Conservation (phyloP, 2,113 vertebrate species). For the Genyomyrus donnyi region DNA sequence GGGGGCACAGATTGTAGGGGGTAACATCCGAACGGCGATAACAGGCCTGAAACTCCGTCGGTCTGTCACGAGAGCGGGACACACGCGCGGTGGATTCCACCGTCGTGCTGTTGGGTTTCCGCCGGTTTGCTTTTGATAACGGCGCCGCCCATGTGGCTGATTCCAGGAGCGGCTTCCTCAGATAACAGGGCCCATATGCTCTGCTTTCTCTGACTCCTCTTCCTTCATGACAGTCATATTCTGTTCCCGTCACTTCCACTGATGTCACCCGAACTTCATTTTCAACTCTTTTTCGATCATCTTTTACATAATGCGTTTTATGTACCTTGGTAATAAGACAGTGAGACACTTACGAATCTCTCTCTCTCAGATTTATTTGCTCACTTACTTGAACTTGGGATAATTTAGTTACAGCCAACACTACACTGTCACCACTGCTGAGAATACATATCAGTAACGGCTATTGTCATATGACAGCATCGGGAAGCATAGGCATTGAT, state of each 20-base stretch:
- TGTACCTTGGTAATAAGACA: neutral
- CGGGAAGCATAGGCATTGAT: neutral
- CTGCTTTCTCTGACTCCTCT: neutral
- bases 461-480: neutral
- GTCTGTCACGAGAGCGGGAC: neutral
- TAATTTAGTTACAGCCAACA: neutral
- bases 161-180: neutral
- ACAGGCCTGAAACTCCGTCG: neutral
- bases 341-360: neutral
- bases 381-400: neutral
- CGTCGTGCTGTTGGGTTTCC: neutral
- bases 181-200: neutral
- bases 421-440: neutral
- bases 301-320: neutral
- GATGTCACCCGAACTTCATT: neutral
- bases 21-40: neutral
- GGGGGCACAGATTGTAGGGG: no score
- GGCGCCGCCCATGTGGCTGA: neutral
- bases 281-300: neutral
- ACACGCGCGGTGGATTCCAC: neutral
- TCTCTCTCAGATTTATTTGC: neutral
- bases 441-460: neutral
- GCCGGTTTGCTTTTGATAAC: neutral
- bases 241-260: neutral
- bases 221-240: neutral